Percentiles rank a stretch among this genome's conserved stretches.
phyloP scores from a whole-genome alignment of 2,797 vertebrate species.

The Spea hammondii region DNA sequence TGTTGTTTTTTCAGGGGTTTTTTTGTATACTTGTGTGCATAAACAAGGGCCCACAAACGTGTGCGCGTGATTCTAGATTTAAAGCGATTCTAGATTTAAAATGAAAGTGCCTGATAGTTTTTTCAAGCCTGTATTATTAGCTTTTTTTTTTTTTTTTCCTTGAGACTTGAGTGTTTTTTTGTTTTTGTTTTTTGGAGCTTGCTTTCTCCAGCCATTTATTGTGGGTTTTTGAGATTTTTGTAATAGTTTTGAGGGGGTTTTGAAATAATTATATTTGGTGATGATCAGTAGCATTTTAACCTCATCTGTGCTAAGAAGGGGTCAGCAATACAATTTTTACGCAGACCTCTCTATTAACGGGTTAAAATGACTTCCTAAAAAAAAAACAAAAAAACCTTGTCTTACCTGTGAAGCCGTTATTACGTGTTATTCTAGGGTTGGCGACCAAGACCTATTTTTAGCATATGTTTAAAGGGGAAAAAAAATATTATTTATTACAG shows the following conservation, averaged over 20 bases:
- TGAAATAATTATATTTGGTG: slow-evolving; percentile 57
- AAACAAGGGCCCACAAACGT: slow-evolving; percentile 52
- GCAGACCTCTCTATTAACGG: neutral
- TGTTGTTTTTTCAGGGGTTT: neutral
- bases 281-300: slow-evolving; percentile 57
- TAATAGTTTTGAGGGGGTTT: slow-evolving; percentile 36
- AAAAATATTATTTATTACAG: slow-evolving; percentile 44
- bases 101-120: slow-evolving; percentile 98
- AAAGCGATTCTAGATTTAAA: slow-evolving; percentile 71
- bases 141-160: slow-evolving; percentile 67
- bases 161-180: slow-evolving; percentile 97
- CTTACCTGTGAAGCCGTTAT: slow-evolving; percentile 35
- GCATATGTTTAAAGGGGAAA: slow-evolving; percentile 34
- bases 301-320: slow-evolving; percentile 40
- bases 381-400: neutral
- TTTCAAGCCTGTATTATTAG: slow-evolving; percentile 86
- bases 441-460: slow-evolving; percentile 58
- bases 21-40: slow-evolving; percentile 36
- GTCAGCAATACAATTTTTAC: neutral
- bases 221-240: slow-evolving; percentile 60
- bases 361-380: slow-evolving; percentile 45
- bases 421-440: slow-evolving; percentile 55
- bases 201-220: slow-evolving; percentile 77
- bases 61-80: slow-evolving; percentile 66
- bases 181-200: slow-evolving; percentile 81